Evolutionary conservation across 1,140 invertebrate species (phyloP).

Genomic region (Caenorhabditis tropicalis): DNA sequence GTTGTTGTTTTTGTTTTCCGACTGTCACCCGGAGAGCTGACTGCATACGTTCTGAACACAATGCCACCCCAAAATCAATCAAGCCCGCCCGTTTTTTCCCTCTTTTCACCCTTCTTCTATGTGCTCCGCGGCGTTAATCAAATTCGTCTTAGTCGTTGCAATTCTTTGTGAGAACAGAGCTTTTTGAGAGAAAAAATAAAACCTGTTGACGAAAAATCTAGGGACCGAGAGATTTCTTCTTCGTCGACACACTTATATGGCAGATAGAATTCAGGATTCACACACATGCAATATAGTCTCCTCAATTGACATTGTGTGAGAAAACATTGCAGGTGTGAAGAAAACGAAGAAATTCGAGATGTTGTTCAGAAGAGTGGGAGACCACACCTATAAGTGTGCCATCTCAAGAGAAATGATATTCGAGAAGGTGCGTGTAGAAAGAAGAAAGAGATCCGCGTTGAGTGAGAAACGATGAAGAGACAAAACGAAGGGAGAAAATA

Average conservation of each 20-base stretch:
- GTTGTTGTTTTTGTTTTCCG: slow-evolving; percentile 29
- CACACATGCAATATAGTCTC: background rate
- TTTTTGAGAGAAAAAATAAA: background rate
- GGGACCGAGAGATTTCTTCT: background rate
- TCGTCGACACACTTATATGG: background rate
- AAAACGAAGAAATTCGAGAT: slow-evolving; percentile 25
- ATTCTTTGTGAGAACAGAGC: background rate
- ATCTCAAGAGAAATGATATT: too few relatives aligned
- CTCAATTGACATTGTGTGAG: background rate
- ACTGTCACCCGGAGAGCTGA: background rate
- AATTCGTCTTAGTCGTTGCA: slow-evolving; percentile 30
- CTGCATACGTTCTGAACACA: slow-evolving; percentile 13
- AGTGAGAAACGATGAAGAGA: background rate
- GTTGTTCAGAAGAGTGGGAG: background rate
- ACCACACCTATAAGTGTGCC: slow-evolving; percentile 15
- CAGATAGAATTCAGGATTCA: background rate
- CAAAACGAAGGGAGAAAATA: background rate
- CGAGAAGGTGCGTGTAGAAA: slow-evolving; percentile 37
- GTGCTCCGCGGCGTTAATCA: slow-evolving; percentile 23
- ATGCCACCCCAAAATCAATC: slow-evolving; percentile 35
- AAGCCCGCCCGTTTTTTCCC: background rate
- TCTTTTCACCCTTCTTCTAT: background rate
- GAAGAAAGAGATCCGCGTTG: background rate
- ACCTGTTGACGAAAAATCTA: background rate
- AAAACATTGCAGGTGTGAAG: slow-evolving; percentile 2